Conservation (phyloP, 2,888 invertebrate genomes). For the Lamellibrachia columna region DNA sequence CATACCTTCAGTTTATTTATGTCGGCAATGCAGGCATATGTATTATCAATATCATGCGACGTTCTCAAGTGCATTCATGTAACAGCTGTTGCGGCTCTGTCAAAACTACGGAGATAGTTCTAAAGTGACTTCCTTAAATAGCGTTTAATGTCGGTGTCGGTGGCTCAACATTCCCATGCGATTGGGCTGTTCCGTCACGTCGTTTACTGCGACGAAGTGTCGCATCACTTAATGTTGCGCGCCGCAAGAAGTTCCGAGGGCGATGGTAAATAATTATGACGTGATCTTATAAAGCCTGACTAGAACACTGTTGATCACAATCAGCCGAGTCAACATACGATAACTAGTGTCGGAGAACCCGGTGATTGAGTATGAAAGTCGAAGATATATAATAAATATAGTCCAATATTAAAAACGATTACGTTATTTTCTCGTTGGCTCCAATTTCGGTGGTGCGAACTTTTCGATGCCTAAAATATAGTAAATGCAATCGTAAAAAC, state of each 20-base stretch:
- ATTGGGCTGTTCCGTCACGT: background rate
- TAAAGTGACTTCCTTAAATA: background rate
- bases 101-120: background rate
- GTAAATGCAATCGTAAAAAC: background rate
- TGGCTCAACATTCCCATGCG: background rate
- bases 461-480: too few species aligned
- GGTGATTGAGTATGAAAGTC: background rate
- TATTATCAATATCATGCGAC: background rate
- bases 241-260: background rate
- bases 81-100: background rate
- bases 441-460: background rate
- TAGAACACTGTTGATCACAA: background rate
- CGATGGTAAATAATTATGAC: background rate
- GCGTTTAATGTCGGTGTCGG: too few species aligned
- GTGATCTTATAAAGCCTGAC: background rate
- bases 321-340: background rate
- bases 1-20: background rate
- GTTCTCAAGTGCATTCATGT: background rate
- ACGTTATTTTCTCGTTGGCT: background rate
- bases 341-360: background rate
- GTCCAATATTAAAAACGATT: background rate
- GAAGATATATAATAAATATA: background rate
- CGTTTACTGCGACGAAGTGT: background rate
- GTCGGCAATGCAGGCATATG: background rate
- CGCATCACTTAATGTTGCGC: background rate